phyloP scores from a whole-genome alignment of 2,797 vertebrate genomes.

The Alcedo quadribrachys region DNA sequence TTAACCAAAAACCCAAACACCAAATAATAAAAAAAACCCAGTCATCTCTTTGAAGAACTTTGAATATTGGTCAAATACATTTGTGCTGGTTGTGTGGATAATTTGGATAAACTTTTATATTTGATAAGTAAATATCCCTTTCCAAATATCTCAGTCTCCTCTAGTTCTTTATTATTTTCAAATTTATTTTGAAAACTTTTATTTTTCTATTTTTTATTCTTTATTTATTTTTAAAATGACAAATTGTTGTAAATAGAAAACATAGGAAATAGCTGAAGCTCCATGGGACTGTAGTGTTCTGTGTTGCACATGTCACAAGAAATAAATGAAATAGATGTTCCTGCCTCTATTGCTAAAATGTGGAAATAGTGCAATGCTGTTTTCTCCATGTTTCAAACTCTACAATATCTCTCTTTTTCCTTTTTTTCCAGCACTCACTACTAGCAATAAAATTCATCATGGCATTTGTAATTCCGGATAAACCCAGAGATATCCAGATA shows the following conservation, averaged over 20 bases:
- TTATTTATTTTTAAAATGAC: neutral
- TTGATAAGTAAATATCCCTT: too few species aligned
- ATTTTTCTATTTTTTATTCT: too few species aligned
- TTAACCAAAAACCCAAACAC: neutral
- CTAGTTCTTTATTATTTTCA: too few species aligned
- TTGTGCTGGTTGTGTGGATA: neutral
- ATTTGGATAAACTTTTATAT: neutral
- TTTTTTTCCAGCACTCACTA: conserved; percentile 85
- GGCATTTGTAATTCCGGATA: conserved; percentile 90
- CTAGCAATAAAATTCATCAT: conserved; percentile 94
- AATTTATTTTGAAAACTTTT: too few species aligned
- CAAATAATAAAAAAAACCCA: accelerated
- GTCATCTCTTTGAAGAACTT: neutral
- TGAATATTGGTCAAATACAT: neutral
- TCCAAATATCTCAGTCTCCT: too few species aligned
- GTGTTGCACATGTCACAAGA: neutral
- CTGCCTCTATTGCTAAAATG: neutral
- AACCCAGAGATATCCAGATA: conserved; percentile 88
- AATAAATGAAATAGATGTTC: neutral
- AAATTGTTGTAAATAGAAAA: neutral
- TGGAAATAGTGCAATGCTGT: neutral
- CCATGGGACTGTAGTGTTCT: neutral
- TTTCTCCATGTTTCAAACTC: neutral
- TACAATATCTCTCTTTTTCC: neutral
- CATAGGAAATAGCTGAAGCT: neutral